Base-by-base conservation (phyloP, 2,888 invertebrate genomes). In the Hirtodrosophila duncani region DNA sequence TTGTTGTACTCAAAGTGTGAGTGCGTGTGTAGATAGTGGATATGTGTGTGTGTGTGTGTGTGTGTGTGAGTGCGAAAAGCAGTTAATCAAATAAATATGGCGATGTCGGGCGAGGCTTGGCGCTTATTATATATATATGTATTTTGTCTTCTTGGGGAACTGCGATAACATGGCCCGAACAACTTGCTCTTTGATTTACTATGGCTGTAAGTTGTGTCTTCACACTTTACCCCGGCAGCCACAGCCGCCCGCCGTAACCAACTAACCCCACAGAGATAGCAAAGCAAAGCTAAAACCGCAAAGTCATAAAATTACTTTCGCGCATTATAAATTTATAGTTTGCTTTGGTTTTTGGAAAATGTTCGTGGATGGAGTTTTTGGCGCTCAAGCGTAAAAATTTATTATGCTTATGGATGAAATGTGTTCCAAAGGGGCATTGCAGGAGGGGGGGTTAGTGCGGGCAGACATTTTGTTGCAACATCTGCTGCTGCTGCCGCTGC, bases 241-340 rank as follows among this genome's bases (percentile, higher is more conserved):
- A 5, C 14, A 24, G 16, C 3, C 14, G 21, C 4, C 14, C 23
- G 9, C 14, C 36, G n/a, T 3, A 3, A 20, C 20, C 6, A 3
- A 20, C 3, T 20, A 6, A 20, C 3, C 10, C 20, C 3, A 10
- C 11, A 46, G 46, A 33, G 45, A 10, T 30, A 34, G 55, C 55
- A 61, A 63, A 41, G 51, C 72, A 74, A 64, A 67, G 71, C 81
- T 64, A 61, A 82, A 81, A 81, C 83, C 84, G 71, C 83, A 82
- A 83, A 83, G 84, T 83, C 83, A 82, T 83, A 83, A 83, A 83
- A 83, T 84, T 83, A 83, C 83, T 84, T 84, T 80, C 84, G 83
- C 84, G 84, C 83, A 83, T 84, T 84, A 81, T 84, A 83, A 84
- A 83, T 84, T 83, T 82, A 79, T 79, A 81, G 79, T 75, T 75